phyloP scores from a whole-genome alignment of 2,888 invertebrate genomes.

The Flabesymbios commensalis region DNA sequence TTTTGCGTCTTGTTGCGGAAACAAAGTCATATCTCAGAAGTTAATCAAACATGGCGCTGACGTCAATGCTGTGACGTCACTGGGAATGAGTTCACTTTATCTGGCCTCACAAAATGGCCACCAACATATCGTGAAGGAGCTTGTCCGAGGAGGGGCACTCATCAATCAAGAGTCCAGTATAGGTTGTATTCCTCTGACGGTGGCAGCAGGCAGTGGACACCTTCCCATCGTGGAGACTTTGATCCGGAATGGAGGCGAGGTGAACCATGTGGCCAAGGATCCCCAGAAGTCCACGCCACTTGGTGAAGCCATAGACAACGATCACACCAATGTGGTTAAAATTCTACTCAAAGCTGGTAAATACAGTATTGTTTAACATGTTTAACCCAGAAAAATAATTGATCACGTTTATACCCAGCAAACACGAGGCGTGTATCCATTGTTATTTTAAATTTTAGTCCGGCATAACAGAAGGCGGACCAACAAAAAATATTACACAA shows the following conservation, averaged over 20 bases:
- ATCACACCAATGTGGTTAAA: slow-evolving; percentile 8
- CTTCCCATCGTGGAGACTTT: slow-evolving; percentile 17
- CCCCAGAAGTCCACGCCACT: slow-evolving; percentile 19
- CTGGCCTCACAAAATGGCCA: slow-evolving; percentile 27
- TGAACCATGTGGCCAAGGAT: slow-evolving; percentile 21
- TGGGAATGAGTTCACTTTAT: slow-evolving; percentile 19
- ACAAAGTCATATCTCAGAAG: slow-evolving; percentile 2
- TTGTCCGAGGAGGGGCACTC: slow-evolving; percentile 19
- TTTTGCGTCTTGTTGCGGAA: slow-evolving; percentile 21
- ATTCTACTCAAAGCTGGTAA: slow-evolving; percentile 10
- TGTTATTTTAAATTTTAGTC: too few relatives aligned
- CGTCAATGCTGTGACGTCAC: slow-evolving; percentile 17
- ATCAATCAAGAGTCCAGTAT: slow-evolving; percentile 14
- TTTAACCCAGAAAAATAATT: slow-evolving; percentile 3
- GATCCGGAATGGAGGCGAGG: slow-evolving; percentile 18
- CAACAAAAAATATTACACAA: too few relatives aligned
- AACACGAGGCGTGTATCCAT: too few relatives aligned
- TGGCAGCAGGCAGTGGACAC: slow-evolving; percentile 22
- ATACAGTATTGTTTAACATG: too few relatives aligned
- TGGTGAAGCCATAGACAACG: slow-evolving; percentile 18
- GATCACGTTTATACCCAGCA: too few relatives aligned
- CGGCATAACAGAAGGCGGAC: too few relatives aligned
- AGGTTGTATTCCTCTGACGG: slow-evolving; percentile 23
- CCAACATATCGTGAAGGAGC: slow-evolving; percentile 5
- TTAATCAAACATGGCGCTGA: slow-evolving; percentile 10